These are phyloP conservation scores for Darevskia nairensis DNA, from an alignment of 2,797 vertebrate species.

Conservation along the genomic window DNA sequence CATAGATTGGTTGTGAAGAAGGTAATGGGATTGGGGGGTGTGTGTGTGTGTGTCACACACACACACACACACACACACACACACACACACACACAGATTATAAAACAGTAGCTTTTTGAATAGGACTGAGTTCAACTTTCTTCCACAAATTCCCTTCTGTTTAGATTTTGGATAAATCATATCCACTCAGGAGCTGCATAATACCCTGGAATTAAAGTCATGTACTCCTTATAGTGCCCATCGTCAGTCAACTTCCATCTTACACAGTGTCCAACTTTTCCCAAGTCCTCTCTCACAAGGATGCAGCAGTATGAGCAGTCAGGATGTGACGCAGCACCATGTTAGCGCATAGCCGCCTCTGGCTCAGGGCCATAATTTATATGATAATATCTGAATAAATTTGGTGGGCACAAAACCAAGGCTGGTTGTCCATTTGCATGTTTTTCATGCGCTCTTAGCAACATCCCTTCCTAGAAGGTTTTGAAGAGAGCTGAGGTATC, in stretches of 20 bases:
- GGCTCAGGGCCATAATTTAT: background rate
- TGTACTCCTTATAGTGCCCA: too few relatives aligned
- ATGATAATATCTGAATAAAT: background rate
- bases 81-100: too few relatives aligned
- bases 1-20: conserved; percentile 34
- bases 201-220: too few relatives aligned
- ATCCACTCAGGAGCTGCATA: background rate
- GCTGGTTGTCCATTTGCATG: background rate
- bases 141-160: conserved; percentile 8
- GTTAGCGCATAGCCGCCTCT: background rate
- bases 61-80: too few relatives aligned
- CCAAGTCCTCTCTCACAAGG: background rate
- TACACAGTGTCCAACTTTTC: background rate
- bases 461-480: background rate
- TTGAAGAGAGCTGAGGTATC: background rate
- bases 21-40: conserved; percentile 24
- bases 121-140: conserved; percentile 27
- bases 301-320: background rate
- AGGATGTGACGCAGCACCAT: background rate
- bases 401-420: background rate
- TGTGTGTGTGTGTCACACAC: too few relatives aligned
- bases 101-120: conserved; percentile 15
- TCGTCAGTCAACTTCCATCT: background rate
- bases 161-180: conserved; percentile 6
- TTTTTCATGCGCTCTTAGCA: background rate